A percentile compares a stretch with the other conserved stretches of the same genome.
phyloP scores from a whole-genome alignment of 2,113 vertebrate genomes.

The Charadrius vociferus region DNA sequence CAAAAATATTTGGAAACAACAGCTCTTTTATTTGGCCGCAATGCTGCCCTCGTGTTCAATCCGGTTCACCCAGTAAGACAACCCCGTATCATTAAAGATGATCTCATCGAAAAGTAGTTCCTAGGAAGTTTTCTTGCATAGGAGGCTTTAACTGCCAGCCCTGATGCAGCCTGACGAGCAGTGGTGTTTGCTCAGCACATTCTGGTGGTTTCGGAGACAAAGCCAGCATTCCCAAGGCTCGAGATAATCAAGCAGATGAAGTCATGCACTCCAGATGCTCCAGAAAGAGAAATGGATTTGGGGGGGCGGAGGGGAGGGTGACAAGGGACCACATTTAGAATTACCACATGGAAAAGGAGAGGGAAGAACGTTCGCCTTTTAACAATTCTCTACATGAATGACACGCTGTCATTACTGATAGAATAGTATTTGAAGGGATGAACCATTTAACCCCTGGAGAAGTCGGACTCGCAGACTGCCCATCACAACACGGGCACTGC shows the following conservation, averaged over 20 bases:
- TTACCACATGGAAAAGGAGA: neutral
- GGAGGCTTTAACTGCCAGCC: neutral
- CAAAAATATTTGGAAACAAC: neutral
- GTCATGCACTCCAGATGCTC: neutral
- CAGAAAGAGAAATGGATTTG: neutral
- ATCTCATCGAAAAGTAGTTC: neutral
- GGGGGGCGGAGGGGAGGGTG: neutral
- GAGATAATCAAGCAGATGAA: slow-evolving; percentile 44
- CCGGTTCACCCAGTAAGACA: slow-evolving; percentile 15
- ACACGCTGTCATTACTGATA: neutral
- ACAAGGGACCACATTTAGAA: neutral
- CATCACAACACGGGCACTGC: neutral
- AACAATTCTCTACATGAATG: neutral
- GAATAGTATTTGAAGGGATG: neutral
- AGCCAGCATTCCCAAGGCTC: slow-evolving; percentile 32
- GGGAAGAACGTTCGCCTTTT: neutral
- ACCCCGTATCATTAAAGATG: neutral
- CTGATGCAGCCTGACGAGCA: neutral
- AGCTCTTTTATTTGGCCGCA: slow-evolving; percentile 20
- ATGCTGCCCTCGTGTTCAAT: neutral
- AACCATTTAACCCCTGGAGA: neutral
- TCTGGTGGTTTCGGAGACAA: slow-evolving; percentile 10
- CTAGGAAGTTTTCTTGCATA: neutral
- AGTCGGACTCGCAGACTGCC: neutral
- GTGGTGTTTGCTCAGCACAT: slow-evolving; percentile 15